Base-by-base conservation (phyloP, 1,140 invertebrate genomes). In the Linepithema humile region DNA sequence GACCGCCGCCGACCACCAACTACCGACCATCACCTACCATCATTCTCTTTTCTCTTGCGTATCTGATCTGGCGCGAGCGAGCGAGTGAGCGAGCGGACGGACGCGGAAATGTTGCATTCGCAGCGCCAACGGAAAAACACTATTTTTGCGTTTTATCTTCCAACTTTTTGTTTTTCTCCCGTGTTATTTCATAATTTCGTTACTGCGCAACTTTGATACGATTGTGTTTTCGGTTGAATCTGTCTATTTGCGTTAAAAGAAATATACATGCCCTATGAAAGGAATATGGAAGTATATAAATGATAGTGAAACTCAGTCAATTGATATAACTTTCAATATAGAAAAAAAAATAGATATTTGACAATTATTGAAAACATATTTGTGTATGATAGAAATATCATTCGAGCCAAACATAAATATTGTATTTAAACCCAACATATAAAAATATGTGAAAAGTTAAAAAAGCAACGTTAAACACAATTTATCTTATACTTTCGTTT, bases 61-160 rank as follows among this genome's bases (percentile, higher is more conserved):
- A 29, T 67, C 35, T 70, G 12, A 9, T 43, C 53, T 23, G 23
- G 26, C 6, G 10, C 3, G 7, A 23, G 15, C 43, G 17, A 26
- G 23, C 26, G 64, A 20, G 48, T 32, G 17, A 53, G 48, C 45
- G 45, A 3, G 48, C 45, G 45, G 38, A 9, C 32, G 60, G 32
- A 12, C 43, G 60, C 9, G 62, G 65, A 86, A 85, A 86, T 80
- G 53, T 70, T 84, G 45, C 73, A 53, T 55, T 67, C 48, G 32
- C 17, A 15, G 12, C 10, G 6, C 17, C 48, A 38, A 29, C 40
- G 60, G 6, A 23, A 26, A 55, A 55, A 57, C 35, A 20, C 12
- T 17, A 38, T 35, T 77, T 50, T 67, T 26, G n/a, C 6, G 26
- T 20, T 45, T 45, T 75, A 35, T 3, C 38, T 20, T 0, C 38